phyloP scores from a whole-genome alignment of 1,140 invertebrate genomes.

The Drosophila azteca region DNA sequence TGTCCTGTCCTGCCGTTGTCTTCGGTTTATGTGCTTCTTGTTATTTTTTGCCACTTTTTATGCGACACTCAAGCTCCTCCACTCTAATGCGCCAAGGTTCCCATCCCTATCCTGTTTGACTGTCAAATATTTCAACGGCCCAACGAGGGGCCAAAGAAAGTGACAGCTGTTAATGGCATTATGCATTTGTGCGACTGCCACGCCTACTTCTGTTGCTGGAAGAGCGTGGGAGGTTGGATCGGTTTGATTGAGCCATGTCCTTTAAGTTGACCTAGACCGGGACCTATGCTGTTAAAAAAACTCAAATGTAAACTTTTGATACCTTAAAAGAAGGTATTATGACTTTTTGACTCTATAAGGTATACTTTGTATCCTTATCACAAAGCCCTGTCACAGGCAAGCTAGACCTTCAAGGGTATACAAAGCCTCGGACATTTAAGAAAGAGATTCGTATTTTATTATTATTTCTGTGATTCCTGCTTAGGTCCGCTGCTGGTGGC shows the following conservation, averaged over 20 bases:
- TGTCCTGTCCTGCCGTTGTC: neutral
- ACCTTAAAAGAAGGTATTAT: too few relatives aligned
- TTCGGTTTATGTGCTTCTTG: constrained; percentile 24
- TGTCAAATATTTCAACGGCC: constrained; percentile 72
- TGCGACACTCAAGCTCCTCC: constrained; percentile 29
- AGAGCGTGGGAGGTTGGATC: neutral
- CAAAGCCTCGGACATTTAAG: too few relatives aligned
- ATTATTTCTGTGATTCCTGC: too few relatives aligned
- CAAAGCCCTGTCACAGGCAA: too few relatives aligned
- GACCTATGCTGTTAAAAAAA: too few relatives aligned
- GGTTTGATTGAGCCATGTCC: neutral
- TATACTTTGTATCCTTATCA: too few relatives aligned
- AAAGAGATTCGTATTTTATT: too few relatives aligned
- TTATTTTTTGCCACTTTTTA: constrained; percentile 27
- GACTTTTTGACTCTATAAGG: too few relatives aligned
- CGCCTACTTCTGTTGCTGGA: constrained; percentile 6
- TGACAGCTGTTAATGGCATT: constrained; percentile 80
- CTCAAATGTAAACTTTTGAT: too few relatives aligned
- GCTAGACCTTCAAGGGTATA: too few relatives aligned
- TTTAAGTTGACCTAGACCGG: too few relatives aligned
- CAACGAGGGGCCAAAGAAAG: constrained; percentile 27
- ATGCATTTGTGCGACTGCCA: constrained; percentile 57
- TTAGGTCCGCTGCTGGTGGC: neutral
- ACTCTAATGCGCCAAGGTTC: neutral
- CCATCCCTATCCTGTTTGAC: constrained; percentile 31